These are phyloP conservation scores for Lagopus leucura DNA, from an alignment of 2,113 vertebrate species.

Conservation along the genomic window DNA sequence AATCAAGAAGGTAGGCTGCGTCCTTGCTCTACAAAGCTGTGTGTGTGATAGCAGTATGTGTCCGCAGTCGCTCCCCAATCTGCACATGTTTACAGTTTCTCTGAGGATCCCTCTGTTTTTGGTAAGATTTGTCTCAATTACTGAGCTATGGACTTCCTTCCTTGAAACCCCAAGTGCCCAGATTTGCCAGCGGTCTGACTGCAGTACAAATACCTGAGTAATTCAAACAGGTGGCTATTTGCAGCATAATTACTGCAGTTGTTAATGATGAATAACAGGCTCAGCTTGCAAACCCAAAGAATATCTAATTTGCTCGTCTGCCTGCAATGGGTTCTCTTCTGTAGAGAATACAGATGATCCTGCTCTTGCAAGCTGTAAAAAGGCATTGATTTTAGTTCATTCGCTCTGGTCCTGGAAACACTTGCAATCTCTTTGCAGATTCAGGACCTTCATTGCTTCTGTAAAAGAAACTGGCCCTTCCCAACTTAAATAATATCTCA, in stretches of 20 bases:
- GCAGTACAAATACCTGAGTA: neutral
- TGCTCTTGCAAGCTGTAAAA: neutral
- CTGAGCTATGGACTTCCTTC: neutral
- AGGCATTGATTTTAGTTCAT: neutral
- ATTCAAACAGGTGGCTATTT: slow-evolving; percentile 10
- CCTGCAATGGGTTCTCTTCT: neutral
- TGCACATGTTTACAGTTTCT: neutral
- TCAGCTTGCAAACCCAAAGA: neutral
- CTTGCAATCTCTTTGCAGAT: neutral
- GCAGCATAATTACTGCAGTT: neutral
- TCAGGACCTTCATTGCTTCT: neutral
- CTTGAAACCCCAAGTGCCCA: neutral
- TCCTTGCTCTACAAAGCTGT: rapidly evolving
- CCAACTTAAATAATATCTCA: neutral
- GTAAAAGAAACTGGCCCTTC: neutral
- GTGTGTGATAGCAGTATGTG: neutral
- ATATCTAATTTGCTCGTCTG: slow-evolving; percentile 19
- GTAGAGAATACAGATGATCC: slow-evolving; percentile 20
- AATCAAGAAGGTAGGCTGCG: neutral
- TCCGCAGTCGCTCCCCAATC: neutral
- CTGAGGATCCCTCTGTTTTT: neutral
- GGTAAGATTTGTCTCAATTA: slow-evolving; percentile 2
- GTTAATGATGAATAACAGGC: slow-evolving; percentile 37
- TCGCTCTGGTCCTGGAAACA: neutral
- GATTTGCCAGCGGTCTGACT: slow-evolving; percentile 1